Evolutionary conservation across 2,888 invertebrate species (phyloP).

Genomic region (Agrochola lota): DNA sequence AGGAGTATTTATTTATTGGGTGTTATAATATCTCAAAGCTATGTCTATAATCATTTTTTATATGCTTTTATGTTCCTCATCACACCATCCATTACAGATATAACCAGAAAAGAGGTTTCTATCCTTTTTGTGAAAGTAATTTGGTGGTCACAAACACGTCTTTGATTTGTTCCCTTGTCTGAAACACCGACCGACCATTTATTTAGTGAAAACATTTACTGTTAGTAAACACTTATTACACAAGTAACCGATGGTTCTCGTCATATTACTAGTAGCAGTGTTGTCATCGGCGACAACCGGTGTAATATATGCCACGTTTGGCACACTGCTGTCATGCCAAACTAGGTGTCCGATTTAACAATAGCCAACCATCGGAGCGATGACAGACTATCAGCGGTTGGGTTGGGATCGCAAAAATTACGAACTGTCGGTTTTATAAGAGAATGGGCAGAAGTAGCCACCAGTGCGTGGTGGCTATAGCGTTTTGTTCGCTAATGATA

Average conservation of each 20-base stretch:
- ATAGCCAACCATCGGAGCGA: slow-evolving; percentile 40
- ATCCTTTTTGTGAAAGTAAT: background rate
- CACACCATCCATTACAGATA: background rate
- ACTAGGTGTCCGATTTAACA: slow-evolving; percentile 44
- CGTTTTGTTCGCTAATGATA: background rate
- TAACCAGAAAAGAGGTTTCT: background rate
- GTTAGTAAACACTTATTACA: background rate
- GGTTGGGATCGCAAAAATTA: background rate
- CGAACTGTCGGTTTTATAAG: background rate
- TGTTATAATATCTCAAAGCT: background rate
- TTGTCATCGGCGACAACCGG: slow-evolving; percentile 11
- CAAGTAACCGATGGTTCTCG: background rate
- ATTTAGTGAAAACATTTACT: background rate
- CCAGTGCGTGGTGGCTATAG: background rate
- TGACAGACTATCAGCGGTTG: slow-evolving; percentile 18
- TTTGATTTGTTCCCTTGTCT: background rate
- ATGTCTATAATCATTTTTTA: background rate
- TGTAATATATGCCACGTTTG: slow-evolving; percentile 29
- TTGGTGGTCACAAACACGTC: background rate
- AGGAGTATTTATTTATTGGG: background rate
- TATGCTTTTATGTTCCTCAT: background rate
- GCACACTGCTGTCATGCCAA: slow-evolving; percentile 14
- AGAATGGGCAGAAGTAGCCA: background rate
- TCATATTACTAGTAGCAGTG: background rate
- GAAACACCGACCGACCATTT: background rate